Evolutionary conservation across 2,113 vertebrate species (phyloP).

Genomic region (Odocoileus virginianus): DNA sequence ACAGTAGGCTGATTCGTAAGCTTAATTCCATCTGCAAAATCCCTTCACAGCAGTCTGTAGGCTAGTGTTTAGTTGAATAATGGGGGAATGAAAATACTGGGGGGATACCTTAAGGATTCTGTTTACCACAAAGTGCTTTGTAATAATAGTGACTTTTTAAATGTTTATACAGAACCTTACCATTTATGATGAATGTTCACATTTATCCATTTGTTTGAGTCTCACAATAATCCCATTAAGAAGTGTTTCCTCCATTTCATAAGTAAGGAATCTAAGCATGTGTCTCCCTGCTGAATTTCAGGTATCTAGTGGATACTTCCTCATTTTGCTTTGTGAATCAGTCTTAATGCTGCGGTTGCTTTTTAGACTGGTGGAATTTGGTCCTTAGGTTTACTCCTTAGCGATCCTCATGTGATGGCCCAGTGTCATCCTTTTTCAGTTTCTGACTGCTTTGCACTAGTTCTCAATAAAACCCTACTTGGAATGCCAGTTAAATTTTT

Average conservation of each 20-base stretch:
- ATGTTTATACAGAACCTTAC: background rate
- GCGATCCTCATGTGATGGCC: background rate
- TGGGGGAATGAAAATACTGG: background rate
- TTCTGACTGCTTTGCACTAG: background rate
- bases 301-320: background rate
- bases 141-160: background rate
- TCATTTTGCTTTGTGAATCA: background rate
- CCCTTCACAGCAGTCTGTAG: background rate
- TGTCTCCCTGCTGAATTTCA: background rate
- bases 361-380: background rate
- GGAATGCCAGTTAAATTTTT: background rate
- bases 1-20: background rate
- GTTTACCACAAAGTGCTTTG: background rate
- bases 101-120: background rate
- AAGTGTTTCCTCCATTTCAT: background rate
- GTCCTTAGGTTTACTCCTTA: background rate
- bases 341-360: background rate
- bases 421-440: background rate
- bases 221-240: background rate
- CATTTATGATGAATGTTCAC: background rate
- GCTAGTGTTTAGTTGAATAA: background rate
- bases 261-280: background rate
- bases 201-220: background rate
- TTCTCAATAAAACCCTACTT: background rate
- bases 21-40: background rate